A percentile compares a stretch with the other conserved stretches of the same genome.
Conservation (phyloP, 2,888 invertebrate genomes). For the Galeopsomyia nigrocyanea region DNA sequence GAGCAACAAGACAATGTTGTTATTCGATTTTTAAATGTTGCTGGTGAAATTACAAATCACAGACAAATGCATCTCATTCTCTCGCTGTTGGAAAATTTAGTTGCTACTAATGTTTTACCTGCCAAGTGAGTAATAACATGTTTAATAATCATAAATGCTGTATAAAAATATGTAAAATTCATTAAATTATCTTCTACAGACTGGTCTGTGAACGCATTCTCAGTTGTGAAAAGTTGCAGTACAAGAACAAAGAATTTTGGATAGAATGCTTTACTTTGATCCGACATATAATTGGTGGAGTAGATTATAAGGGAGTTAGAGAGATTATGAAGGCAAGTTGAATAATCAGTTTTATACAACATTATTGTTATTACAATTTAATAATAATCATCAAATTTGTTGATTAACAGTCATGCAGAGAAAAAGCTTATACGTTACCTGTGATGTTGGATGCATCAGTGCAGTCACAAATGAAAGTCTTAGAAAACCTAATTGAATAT, state of each 20-base stretch:
- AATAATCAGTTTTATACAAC: constrained; percentile 5
- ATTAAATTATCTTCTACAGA: constrained; percentile 68
- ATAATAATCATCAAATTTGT: constrained; percentile 7
- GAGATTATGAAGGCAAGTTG: constrained; percentile 87
- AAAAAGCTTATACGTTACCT: constrained; percentile 88
- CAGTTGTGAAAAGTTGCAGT: constrained; percentile 83
- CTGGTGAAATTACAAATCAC: constrained; percentile 81
- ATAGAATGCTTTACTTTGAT: constrained; percentile 88
- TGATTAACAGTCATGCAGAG: constrained; percentile 80
- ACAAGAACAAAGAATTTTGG: constrained; percentile 90
- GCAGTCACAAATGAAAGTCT: constrained; percentile 84
- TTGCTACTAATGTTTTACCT: constrained; percentile 79
- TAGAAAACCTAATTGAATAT: constrained; percentile 86
- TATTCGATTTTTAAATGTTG: constrained; percentile 80
- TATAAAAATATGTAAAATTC: neutral
- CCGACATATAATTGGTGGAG: constrained; percentile 87
- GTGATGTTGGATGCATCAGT: constrained; percentile 83
- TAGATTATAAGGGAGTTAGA: constrained; percentile 95
- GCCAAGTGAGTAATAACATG: constrained; percentile 74
- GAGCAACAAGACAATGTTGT: constrained; percentile 84
- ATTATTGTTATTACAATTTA: neutral
- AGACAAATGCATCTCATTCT: constrained; percentile 83
- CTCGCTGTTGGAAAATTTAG: constrained; percentile 81
- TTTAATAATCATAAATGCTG: too few relatives aligned
- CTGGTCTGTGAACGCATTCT: constrained; percentile 90